Conservation (phyloP, 1,140 invertebrate genomes). For the Orius insidiosus region DNA sequence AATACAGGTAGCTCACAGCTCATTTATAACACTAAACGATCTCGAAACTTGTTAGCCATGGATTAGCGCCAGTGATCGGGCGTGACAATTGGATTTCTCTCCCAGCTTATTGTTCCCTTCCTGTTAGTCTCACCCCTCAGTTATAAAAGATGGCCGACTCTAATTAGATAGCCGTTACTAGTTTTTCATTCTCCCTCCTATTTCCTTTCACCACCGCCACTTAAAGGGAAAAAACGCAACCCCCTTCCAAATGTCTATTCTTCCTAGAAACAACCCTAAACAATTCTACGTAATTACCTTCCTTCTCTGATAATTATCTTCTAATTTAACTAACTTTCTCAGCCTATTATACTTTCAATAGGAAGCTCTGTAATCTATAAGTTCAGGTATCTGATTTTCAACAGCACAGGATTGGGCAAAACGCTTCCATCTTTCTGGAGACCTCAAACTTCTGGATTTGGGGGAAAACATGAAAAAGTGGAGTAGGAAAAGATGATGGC, state of each 20-base stretch:
- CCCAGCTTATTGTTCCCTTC: not conserved
- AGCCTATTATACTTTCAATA: not conserved
- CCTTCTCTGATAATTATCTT: not conserved
- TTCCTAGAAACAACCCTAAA: not conserved
- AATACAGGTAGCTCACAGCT: conserved; percentile 10
- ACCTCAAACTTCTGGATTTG: too few relatives aligned
- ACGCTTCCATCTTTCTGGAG: too few relatives aligned
- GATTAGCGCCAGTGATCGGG: conserved; percentile 8
- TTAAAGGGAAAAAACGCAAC: not conserved
- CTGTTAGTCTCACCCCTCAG: conserved; percentile 4
- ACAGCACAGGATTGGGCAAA: too few relatives aligned
- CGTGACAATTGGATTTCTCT: conserved; percentile 11
- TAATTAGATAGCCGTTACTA: conserved; percentile 7
- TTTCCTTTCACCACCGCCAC: not conserved
- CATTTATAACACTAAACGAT: conserved; percentile 9
- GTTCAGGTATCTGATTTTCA: too few relatives aligned
- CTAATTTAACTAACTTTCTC: not conserved
- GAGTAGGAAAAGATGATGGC: too few relatives aligned
- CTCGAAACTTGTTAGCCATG: conserved; percentile 7
- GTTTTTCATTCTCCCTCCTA: not conserved
- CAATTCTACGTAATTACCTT: not conserved
- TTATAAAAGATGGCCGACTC: not conserved
- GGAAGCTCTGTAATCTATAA: too few relatives aligned
- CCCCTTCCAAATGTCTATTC: not conserved
- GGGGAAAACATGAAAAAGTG: too few relatives aligned